phyloP scores from a whole-genome alignment of 92 coral and sea anemone species.

The Bergia puertoricense region DNA sequence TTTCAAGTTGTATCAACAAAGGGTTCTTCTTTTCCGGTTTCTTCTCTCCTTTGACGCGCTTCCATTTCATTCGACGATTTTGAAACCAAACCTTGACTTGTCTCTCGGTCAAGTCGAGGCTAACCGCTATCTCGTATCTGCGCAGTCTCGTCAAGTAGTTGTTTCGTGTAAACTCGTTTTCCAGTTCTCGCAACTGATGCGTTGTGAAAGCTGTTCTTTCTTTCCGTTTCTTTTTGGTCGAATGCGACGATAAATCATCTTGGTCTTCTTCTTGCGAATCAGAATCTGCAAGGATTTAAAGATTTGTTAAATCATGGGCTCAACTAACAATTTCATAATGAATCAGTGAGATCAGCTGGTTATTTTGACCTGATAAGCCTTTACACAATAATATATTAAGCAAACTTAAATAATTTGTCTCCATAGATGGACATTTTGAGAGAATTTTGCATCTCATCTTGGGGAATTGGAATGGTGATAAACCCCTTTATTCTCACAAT shows the following conservation, averaged over 20 bases:
- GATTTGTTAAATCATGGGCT: background rate
- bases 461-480: too few relatives aligned
- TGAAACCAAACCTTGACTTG: slow-evolving; percentile 99
- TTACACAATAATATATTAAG: too few relatives aligned
- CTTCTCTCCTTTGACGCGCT: slow-evolving; percentile 94
- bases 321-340: background rate
- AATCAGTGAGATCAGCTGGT: too few relatives aligned
- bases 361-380: too few relatives aligned
- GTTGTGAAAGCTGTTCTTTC: slow-evolving; percentile 98
- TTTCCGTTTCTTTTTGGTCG: slow-evolving; percentile 80
- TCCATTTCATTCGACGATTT: slow-evolving; percentile 98
- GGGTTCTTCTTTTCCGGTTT: slow-evolving; percentile 96
- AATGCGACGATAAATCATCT: slow-evolving; percentile 15
- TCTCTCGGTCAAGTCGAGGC: slow-evolving; percentile 95
- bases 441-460: too few relatives aligned
- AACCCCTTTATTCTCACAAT: too few relatives aligned
- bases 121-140: slow-evolving; percentile 97
- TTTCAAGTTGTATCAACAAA: slow-evolving; percentile 74
- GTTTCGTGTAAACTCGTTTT: slow-evolving; percentile 92
- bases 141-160: slow-evolving; percentile 96
- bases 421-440: too few relatives aligned
- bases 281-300: slow-evolving; percentile 11
- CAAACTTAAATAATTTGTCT: too few relatives aligned
- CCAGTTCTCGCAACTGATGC: slow-evolving; percentile 95
- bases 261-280: slow-evolving; percentile 43